Evolutionary conservation across 2,888 invertebrate genomes (phyloP).

Genomic region (Bembecia ichneumoniformis): DNA sequence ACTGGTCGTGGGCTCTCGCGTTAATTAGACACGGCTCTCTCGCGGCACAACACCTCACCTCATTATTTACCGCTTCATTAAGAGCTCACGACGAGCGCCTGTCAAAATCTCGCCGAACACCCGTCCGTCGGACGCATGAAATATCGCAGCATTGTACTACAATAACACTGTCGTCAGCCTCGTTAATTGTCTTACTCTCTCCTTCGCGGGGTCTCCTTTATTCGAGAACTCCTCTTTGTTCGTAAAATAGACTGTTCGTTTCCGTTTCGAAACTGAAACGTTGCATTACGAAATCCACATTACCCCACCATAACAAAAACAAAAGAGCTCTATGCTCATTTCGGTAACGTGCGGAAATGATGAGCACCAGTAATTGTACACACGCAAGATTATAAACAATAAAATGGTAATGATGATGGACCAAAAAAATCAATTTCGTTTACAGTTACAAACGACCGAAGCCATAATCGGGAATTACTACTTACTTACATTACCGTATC

Average conservation of each 20-base stretch:
- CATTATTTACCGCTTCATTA: conserved; percentile 72
- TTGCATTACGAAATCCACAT: conserved; percentile 34
- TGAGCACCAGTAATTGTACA: conserved; percentile 46
- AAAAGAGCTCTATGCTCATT: conserved; percentile 38
- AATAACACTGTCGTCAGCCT: conserved; percentile 61
- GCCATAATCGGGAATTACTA: conserved; percentile 25
- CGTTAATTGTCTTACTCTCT: conserved; percentile 58
- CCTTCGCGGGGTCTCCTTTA: conserved; percentile 35
- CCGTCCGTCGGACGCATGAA: conserved; percentile 50
- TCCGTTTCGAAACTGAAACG: conserved; percentile 34
- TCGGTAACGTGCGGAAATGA: conserved; percentile 54
- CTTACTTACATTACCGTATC: not conserved
- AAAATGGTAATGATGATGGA: conserved; percentile 57
- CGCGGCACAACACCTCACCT: conserved; percentile 57
- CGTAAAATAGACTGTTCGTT: conserved; percentile 42
- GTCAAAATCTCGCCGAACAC: conserved; percentile 62
- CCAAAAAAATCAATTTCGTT: conserved; percentile 57
- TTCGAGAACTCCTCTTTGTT: conserved; percentile 36
- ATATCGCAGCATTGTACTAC: conserved; percentile 63
- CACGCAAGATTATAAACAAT: conserved; percentile 52
- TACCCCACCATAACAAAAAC: conserved; percentile 49
- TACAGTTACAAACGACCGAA: conserved; percentile 50
- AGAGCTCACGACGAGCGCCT: conserved; percentile 60
- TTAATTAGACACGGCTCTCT: conserved; percentile 63
- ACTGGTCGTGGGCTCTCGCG: conserved; percentile 40